Conservation (phyloP, 2,888 invertebrate species). For the Drosophila mayaguana region DNA sequence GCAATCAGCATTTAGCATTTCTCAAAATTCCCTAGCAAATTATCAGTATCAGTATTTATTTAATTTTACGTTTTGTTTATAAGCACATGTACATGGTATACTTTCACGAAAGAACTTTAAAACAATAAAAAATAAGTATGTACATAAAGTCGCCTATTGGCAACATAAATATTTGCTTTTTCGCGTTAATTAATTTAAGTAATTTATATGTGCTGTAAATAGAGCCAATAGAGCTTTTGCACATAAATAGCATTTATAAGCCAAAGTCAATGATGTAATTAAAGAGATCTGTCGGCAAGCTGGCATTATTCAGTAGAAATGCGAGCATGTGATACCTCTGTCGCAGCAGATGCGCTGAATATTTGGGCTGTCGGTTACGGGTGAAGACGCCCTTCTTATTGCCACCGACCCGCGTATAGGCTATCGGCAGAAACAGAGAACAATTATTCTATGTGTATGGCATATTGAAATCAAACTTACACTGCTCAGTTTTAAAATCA, state of each 20-base stretch:
- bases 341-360: conserved; percentile 92
- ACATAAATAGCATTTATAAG: neutral
- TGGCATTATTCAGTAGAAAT: conserved; percentile 87
- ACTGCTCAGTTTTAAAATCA: conserved; percentile 97
- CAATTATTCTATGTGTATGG: neutral
- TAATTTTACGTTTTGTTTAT: conserved; percentile 22
- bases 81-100: neutral
- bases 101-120: conserved; percentile 3
- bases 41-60: conserved; percentile 50
- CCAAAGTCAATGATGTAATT: conserved; percentile 85
- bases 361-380: conserved; percentile 95
- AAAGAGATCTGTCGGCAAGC: conserved; percentile 86
- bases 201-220: neutral
- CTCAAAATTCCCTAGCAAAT: conserved; percentile 2
- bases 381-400: conserved; percentile 97
- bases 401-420: conserved; percentile 90
- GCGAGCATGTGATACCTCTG: conserved; percentile 90
- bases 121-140: neutral
- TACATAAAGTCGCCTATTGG: neutral
- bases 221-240: neutral
- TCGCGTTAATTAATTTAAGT: conserved; percentile 8
- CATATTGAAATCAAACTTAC: conserved; percentile 85
- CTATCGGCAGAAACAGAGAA: conserved; percentile 85
- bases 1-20: conserved; percentile 24
- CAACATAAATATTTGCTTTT: conserved; percentile 20